A percentile compares a stretch with the other conserved stretches of the same genome.
Conservation (phyloP, 2,888 invertebrate species). For the Tuberolachnus salignus region DNA sequence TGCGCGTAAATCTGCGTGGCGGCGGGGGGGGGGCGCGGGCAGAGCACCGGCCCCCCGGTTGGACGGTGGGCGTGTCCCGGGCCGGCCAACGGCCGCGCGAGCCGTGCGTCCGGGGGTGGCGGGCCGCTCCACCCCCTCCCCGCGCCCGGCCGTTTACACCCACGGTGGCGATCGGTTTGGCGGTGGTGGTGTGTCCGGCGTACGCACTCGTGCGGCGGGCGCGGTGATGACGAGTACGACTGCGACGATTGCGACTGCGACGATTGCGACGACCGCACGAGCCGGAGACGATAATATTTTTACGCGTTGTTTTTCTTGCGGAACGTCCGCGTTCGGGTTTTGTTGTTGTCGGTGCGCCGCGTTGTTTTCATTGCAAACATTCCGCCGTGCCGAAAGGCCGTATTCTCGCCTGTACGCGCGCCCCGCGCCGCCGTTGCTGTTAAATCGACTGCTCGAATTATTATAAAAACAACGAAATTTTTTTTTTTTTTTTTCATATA, state of each 20-base stretch:
- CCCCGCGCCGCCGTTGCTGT: not conserved
- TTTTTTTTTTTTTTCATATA: no score
- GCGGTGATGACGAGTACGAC: constrained; percentile 28
- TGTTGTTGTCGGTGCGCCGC: constrained; percentile 21
- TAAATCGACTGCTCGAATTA: not conserved
- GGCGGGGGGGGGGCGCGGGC: not conserved
- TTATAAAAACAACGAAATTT: no score
- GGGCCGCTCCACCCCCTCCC: not conserved
- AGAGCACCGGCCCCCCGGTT: not conserved
- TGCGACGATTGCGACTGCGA: constrained; percentile 19
- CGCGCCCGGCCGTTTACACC: not conserved
- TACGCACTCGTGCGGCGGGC: constrained; percentile 14
- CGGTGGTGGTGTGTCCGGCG: not conserved
- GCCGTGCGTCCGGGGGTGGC: constrained; percentile 27
- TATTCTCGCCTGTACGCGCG: not conserved
- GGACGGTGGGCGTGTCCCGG: constrained; percentile 28
- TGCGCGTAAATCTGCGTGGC: not conserved
- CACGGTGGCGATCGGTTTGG: not conserved
- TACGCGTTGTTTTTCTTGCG: constrained; percentile 49
- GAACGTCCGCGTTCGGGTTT: constrained; percentile 42
- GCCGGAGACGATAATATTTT: constrained; percentile 28
- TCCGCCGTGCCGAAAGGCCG: constrained; percentile 3
- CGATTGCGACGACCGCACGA: not conserved
- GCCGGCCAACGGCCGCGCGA: not conserved
- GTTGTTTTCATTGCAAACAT: constrained; percentile 44